Evolutionary conservation across 2,888 invertebrate genomes (phyloP).

Genomic region (Clitarchus hookeri): DNA sequence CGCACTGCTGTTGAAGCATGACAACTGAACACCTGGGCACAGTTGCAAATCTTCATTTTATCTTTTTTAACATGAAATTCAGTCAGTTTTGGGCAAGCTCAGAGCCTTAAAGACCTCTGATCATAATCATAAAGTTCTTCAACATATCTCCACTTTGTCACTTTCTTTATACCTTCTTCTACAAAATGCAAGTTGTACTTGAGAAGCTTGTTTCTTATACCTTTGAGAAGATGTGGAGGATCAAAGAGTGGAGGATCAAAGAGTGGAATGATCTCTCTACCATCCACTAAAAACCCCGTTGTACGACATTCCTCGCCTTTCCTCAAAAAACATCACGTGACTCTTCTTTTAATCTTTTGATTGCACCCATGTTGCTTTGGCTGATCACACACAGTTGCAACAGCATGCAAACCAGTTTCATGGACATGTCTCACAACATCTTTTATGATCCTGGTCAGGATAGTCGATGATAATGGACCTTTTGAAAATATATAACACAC

Average conservation of each 20-base stretch:
- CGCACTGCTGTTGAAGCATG: neutral
- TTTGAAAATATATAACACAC: neutral
- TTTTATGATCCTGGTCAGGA: neutral
- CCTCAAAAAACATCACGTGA: neutral
- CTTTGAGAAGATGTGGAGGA: neutral
- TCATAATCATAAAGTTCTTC: neutral
- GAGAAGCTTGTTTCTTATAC: neutral
- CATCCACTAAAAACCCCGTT: neutral
- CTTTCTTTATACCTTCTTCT: conserved; percentile 5
- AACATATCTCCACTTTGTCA: neutral
- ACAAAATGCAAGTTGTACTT: conserved; percentile 3
- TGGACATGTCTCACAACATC: neutral
- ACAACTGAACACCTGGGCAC: neutral
- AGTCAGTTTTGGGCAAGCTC: neutral
- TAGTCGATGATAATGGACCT: neutral
- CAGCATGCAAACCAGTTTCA: neutral
- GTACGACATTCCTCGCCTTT: neutral
- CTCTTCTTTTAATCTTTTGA: neutral
- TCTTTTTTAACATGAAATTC: neutral
- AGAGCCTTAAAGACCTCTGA: neutral
- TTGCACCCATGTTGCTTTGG: neutral
- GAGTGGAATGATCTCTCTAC: neutral
- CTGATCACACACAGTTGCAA: neutral
- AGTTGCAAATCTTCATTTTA: neutral
- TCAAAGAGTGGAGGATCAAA: conserved; percentile 10